Conservation (phyloP, 37 sponge, comb jelly and placozoan species). For the Eunapius fragilis region DNA sequence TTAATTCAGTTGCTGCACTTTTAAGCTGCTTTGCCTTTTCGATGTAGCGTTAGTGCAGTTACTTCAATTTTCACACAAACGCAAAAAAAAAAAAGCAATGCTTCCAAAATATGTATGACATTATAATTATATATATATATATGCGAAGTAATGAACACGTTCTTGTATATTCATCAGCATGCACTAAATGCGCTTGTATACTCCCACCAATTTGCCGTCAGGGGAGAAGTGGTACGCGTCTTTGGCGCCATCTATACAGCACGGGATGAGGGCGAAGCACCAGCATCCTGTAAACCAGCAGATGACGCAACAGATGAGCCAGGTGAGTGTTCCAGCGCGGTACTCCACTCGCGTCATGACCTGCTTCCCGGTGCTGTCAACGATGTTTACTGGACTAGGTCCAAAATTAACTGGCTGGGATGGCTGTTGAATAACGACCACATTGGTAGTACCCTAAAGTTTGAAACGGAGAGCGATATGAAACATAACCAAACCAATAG, state of each 20-base stretch:
- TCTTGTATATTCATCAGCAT: too few species aligned
- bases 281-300: constrained; percentile 6
- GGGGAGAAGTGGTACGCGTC: constrained; percentile 28
- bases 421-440: neutral
- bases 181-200: constrained; percentile 14
- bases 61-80: too few species aligned
- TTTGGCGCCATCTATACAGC: constrained; percentile 20
- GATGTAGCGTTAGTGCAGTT: too few species aligned
- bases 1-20: too few species aligned
- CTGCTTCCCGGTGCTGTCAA: constrained; percentile 12
- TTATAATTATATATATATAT: too few species aligned
- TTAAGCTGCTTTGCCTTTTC: too few species aligned
- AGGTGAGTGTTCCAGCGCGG: constrained; percentile 7
- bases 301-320: constrained; percentile 11
- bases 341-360: neutral
- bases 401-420: neutral
- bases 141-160: too few species aligned
- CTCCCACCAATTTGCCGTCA: constrained; percentile 32
- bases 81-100: too few species aligned
- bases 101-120: too few species aligned
- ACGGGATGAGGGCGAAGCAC: constrained; percentile 17
- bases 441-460: neutral
- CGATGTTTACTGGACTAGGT: neutral
- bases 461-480: neutral
- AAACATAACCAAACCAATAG: too few species aligned